These are phyloP conservation scores for Tylochromis polylepis DNA, from an alignment of 2,113 vertebrate species.

Conservation along the genomic window DNA sequence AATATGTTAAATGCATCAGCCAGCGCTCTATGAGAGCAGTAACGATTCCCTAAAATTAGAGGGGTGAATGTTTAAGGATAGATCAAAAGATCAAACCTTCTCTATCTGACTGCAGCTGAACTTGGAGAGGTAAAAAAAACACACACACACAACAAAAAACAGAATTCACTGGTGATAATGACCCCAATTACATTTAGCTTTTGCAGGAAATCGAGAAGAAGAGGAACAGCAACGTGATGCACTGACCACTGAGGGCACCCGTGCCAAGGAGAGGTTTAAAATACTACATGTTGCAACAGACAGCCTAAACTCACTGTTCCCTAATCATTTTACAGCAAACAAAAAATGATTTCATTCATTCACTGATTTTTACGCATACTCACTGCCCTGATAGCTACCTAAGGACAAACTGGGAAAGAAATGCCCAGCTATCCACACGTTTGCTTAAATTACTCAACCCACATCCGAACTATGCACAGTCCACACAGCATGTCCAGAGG, in stretches of 20 bases:
- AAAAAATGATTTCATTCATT: background rate
- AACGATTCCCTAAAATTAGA: background rate
- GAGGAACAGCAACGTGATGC: background rate
- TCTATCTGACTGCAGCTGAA: background rate
- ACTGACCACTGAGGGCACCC: background rate
- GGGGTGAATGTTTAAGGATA: background rate
- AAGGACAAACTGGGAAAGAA: background rate
- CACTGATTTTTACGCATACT: background rate
- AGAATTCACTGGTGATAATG: background rate
- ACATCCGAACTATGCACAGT: background rate
- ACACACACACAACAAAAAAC: background rate
- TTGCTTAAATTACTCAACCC: background rate
- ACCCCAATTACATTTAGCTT: background rate
- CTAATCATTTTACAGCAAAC: background rate
- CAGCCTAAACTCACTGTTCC: background rate
- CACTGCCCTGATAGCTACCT: background rate
- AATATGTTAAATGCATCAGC: background rate
- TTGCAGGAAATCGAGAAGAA: background rate
- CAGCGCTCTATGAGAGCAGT: background rate
- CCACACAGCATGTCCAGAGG: background rate
- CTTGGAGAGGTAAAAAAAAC: background rate
- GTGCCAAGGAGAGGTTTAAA: background rate
- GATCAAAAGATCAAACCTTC: background rate
- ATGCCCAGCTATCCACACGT: background rate
- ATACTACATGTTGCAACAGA: background rate